Percentiles rank a stretch among this genome's conserved stretches.
These are phyloP conservation scores for Nicator chloris DNA, from an alignment of 2,113 vertebrate species.

Conservation along the genomic window DNA sequence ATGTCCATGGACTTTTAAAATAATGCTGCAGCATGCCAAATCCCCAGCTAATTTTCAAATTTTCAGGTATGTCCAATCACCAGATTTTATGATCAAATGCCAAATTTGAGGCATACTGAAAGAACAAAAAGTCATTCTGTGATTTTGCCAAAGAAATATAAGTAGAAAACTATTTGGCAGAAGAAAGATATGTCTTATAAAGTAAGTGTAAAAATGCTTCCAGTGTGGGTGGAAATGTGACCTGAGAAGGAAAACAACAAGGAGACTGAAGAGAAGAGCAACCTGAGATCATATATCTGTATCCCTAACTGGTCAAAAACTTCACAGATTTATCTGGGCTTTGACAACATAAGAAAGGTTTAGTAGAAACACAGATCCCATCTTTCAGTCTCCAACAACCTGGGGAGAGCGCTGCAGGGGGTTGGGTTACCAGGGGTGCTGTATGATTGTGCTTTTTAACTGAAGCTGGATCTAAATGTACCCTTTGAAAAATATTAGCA, in stretches of 20 bases:
- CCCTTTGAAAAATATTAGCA: neutral
- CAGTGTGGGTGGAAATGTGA: neutral
- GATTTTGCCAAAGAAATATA: neutral
- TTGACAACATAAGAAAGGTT: neutral
- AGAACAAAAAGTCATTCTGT: neutral
- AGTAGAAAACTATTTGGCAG: neutral
- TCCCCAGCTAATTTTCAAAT: neutral
- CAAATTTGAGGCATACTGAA: neutral
- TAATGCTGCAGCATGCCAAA: neutral
- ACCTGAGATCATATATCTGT: neutral
- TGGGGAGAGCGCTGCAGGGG: neutral
- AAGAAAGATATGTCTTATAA: neutral
- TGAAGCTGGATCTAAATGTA: neutral
- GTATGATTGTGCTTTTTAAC: neutral
- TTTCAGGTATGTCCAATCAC: neutral
- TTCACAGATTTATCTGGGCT: neutral
- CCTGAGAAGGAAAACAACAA: neutral
- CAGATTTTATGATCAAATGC: neutral
- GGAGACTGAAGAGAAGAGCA: neutral
- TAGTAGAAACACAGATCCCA: neutral
- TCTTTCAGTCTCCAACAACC: neutral
- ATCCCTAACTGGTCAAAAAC: neutral
- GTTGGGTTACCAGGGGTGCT: neutral
- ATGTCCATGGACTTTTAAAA: neutral
- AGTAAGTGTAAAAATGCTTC: neutral